Evolutionary conservation across 2,113 vertebrate genomes (phyloP).

Genomic region (Willisornis vidua): DNA sequence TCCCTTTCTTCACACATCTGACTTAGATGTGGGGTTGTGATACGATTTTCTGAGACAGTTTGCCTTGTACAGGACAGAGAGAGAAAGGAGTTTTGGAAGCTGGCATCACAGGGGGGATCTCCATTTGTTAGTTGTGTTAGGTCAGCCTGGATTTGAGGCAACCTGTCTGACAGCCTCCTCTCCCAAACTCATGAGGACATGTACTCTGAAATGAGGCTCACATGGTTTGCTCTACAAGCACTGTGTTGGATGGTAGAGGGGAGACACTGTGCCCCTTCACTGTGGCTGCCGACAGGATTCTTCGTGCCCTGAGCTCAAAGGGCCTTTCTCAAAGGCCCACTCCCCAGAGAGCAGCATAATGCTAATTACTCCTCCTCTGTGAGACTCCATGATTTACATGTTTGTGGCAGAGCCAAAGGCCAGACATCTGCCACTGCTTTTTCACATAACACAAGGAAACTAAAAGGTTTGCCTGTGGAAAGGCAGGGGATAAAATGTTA

Average conservation of each 20-base stretch:
- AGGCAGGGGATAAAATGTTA: neutral
- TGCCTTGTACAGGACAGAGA: neutral
- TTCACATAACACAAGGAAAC: neutral
- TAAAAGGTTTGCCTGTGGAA: neutral
- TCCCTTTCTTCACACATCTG: neutral
- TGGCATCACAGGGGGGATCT: rapidly evolving
- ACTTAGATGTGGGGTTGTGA: rapidly evolving
- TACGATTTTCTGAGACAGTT: neutral
- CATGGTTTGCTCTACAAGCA: rapidly evolving
- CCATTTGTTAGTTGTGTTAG: rapidly evolving
- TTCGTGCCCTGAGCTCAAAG: neutral
- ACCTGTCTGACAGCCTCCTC: neutral
- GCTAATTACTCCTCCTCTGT: neutral
- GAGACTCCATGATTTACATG: neutral
- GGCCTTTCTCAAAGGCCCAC: neutral
- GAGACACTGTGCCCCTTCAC: rapidly evolving
- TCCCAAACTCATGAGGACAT: rapidly evolving
- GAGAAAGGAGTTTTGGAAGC: neutral
- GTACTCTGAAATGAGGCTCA: rapidly evolving
- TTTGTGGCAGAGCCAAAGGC: neutral
- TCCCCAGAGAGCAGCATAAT: neutral
- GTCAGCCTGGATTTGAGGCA: neutral
- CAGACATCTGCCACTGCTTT: neutral
- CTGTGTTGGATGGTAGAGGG: neutral
- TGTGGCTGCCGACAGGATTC: neutral